Conservation (phyloP, 2,113 vertebrate species). For the Pleuronectes platessa region DNA sequence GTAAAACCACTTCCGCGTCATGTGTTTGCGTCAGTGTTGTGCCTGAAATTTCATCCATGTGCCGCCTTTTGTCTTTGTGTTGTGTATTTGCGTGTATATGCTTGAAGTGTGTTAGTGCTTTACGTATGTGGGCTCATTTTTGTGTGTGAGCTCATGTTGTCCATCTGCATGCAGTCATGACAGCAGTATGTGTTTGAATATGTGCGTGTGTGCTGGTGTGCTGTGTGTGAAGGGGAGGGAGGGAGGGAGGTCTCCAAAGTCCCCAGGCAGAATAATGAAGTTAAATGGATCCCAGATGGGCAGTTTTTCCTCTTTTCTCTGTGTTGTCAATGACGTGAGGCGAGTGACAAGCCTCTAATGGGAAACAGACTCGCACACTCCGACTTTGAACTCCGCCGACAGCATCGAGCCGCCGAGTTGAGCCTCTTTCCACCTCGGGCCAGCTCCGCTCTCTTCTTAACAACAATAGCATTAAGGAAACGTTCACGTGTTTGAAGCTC, state of each 20-base stretch:
- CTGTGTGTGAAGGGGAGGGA: constrained; percentile 13
- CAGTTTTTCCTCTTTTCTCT: constrained; percentile 74
- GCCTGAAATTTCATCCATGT: background rate
- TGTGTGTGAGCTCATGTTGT: constrained; percentile 71
- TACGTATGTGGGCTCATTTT: constrained; percentile 47
- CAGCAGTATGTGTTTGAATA: constrained; percentile 50
- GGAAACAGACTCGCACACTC: constrained; percentile 78
- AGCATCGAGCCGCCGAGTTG: constrained; percentile 17
- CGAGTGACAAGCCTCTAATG: constrained; percentile 84
- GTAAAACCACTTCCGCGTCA: background rate
- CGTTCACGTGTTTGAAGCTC: constrained; percentile 48
- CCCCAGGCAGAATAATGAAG: constrained; percentile 84
- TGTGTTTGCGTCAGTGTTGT: background rate
- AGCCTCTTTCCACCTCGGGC: constrained; percentile 42
- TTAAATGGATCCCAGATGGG: constrained; percentile 87
- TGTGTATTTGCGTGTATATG: constrained; percentile 10
- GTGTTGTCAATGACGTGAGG: constrained; percentile 85
- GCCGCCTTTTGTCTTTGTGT: background rate
- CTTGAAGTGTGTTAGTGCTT: constrained; percentile 46
- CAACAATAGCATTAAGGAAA: constrained; percentile 61
- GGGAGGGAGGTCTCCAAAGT: constrained; percentile 69
- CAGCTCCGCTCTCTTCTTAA: constrained; percentile 36
- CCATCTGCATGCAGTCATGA: constrained; percentile 69
- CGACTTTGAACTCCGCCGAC: constrained; percentile 79
- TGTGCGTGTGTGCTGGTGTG: constrained; percentile 22